Conservation (phyloP, 2,888 invertebrate species). For the Limulus polyphemus region DNA sequence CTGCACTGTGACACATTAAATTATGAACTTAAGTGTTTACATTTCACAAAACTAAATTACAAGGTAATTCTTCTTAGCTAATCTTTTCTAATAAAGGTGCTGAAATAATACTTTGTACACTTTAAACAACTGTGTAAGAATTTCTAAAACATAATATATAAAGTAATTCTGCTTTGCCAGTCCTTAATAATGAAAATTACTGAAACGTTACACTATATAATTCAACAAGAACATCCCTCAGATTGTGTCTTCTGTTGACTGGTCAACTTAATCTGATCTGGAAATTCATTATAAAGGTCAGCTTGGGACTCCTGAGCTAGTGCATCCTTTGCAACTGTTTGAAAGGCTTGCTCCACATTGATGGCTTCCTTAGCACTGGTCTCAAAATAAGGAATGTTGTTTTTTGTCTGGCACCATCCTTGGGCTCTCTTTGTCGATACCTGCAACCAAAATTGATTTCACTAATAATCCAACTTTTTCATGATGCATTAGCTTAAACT, state of each 20-base stretch:
- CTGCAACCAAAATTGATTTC: slow-evolving; percentile 11
- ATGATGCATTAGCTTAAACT: slow-evolving; percentile 1
- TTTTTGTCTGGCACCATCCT: slow-evolving; percentile 98
- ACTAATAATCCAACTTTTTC: neutral
- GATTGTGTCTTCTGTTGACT: slow-evolving; percentile 29
- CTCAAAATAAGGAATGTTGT: slow-evolving; percentile 97
- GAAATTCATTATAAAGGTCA: slow-evolving; percentile 93
- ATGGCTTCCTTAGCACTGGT: slow-evolving; percentile 98
- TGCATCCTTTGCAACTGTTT: slow-evolving; percentile 96
- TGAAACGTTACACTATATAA: too few relatives aligned
- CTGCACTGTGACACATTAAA: too few relatives aligned
- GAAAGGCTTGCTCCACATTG: slow-evolving; percentile 97
- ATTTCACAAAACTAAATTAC: too few relatives aligned
- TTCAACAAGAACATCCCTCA: slow-evolving; percentile 30
- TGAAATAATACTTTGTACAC: too few relatives aligned
- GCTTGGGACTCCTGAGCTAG: slow-evolving; percentile 66
- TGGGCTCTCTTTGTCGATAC: slow-evolving; percentile 70
- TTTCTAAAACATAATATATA: too few relatives aligned
- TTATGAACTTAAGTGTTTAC: too few relatives aligned
- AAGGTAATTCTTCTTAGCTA: too few relatives aligned
- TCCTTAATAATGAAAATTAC: too few relatives aligned
- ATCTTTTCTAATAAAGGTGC: too few relatives aligned
- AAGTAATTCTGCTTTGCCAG: too few relatives aligned
- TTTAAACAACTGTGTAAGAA: too few relatives aligned
- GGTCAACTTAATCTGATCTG: slow-evolving; percentile 77